Evolutionary conservation across 2,797 vertebrate genomes (phyloP).

Genomic region (Gastrophryne carolinensis): DNA sequence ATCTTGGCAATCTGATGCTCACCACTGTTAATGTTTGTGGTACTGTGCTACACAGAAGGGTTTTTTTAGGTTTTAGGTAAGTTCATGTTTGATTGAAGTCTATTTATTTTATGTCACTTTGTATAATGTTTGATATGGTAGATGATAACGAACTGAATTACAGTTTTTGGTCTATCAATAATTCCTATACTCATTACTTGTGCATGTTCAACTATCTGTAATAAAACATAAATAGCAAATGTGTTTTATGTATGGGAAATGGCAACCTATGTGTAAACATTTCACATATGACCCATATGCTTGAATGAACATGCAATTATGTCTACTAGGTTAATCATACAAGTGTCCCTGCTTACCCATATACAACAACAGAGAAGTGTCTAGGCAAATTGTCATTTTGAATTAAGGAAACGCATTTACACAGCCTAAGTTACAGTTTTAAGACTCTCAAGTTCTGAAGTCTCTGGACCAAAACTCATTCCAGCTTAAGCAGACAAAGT

Average conservation of each 20-base stretch:
- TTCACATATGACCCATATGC: neutral
- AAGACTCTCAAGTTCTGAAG: neutral
- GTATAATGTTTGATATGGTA: too few species aligned
- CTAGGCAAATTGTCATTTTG: neutral
- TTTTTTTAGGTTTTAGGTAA: too few species aligned
- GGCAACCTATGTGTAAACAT: neutral
- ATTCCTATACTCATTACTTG: too few species aligned
- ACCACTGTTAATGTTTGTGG: too few species aligned
- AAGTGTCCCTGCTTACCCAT: neutral
- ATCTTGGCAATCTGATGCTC: too few species aligned
- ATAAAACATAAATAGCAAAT: neutral
- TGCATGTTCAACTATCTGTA: too few species aligned
- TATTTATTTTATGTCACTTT: too few species aligned
- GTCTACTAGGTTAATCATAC: neutral
- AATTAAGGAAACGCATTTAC: neutral
- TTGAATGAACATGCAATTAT: neutral
- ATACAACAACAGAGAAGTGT: neutral
- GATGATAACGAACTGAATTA: too few species aligned
- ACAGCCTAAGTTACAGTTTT: neutral
- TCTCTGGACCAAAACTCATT: neutral
- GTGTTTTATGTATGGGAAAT: neutral
- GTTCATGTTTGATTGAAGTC: too few species aligned
- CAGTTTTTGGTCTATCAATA: too few species aligned
- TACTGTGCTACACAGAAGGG: too few species aligned
- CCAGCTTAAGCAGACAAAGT: conserved; percentile 10